A percentile compares a stretch with the other conserved stretches of the same genome.
Conservation (phyloP, 1,140 invertebrate species). For the Xylocopa sonorina region DNA sequence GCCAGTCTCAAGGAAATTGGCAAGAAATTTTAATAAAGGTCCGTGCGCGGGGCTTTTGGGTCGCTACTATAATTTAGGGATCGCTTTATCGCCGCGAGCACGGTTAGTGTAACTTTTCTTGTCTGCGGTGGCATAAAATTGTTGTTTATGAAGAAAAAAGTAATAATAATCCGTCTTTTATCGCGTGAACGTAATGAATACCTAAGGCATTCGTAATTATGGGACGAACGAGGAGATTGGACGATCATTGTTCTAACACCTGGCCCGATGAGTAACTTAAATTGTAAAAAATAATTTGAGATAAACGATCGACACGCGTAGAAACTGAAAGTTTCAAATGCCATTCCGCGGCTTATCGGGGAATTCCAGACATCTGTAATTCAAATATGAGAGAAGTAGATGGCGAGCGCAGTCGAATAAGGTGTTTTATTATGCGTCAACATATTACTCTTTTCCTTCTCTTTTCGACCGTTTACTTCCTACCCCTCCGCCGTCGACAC, state of each 20-base stretch:
- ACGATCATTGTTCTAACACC: no score
- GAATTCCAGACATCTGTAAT: constrained; percentile 8
- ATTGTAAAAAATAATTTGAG: neutral
- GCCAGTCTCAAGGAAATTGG: constrained; percentile 41
- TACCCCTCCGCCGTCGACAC: constrained; percentile 57
- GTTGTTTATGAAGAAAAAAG: no score
- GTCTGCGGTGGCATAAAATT: neutral
- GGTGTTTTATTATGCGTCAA: constrained; percentile 71
- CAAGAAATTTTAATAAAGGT: constrained; percentile 49
- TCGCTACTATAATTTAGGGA: neutral
- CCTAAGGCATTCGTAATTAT: no score
- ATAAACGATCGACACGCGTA: neutral
- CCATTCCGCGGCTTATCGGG: neutral
- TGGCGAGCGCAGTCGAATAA: constrained; percentile 8
- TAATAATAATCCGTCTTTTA: no score
- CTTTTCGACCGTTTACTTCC: constrained; percentile 34
- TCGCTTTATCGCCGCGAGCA: neutral
- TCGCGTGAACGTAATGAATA: no score
- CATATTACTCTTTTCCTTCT: constrained; percentile 65
- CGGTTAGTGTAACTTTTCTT: neutral
- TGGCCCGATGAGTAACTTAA: no score
- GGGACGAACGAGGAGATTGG: no score
- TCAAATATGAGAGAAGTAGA: constrained; percentile 11
- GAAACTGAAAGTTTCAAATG: neutral
- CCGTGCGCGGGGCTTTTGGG: neutral